Conservation (phyloP, 2,888 invertebrate species). For the Thyatira batis region DNA sequence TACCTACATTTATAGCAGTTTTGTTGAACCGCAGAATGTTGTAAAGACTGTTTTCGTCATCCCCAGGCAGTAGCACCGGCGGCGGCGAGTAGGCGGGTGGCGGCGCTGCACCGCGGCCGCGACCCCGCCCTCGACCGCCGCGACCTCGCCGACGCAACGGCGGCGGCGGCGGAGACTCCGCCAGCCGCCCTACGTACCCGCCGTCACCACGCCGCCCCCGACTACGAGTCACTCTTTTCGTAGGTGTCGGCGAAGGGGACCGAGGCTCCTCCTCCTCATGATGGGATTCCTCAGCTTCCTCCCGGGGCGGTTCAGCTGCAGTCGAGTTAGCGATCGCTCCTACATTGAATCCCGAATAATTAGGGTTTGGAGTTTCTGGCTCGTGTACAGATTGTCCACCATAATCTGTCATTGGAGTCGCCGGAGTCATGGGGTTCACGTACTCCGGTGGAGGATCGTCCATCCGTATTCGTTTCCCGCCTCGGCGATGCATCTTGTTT, state of each 20-base stretch:
- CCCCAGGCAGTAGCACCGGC: conserved; percentile 79
- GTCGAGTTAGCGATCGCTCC: conserved; percentile 63
- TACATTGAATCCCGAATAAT: conserved; percentile 68
- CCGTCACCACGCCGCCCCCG: conserved; percentile 80
- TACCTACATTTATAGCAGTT: conserved; percentile 87
- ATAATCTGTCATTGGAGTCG: conserved; percentile 80
- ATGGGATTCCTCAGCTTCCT: conserved; percentile 60
- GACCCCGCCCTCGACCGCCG: conserved; percentile 66
- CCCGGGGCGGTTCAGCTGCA: conserved; percentile 55
- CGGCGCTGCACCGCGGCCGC: conserved; percentile 71
- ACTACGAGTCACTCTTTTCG: conserved; percentile 85
- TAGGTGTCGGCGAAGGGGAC: conserved; percentile 82
- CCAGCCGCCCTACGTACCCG: conserved; percentile 71
- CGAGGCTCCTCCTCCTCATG: conserved; percentile 69
- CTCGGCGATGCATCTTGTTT: conserved; percentile 87
- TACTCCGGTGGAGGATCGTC: conserved; percentile 95
- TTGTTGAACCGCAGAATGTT: conserved; percentile 92
- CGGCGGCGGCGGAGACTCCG: conserved; percentile 76
- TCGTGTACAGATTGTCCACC: conserved; percentile 79
- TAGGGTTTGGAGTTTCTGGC: conserved; percentile 71
- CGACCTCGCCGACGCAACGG: conserved; percentile 66
- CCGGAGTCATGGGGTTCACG: conserved; percentile 85
- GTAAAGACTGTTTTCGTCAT: conserved; percentile 93
- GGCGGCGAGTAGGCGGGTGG: conserved; percentile 78
- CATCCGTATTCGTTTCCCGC: conserved; percentile 96